Conservation (phyloP, 2,113 vertebrate genomes). For the Lota lota region DNA sequence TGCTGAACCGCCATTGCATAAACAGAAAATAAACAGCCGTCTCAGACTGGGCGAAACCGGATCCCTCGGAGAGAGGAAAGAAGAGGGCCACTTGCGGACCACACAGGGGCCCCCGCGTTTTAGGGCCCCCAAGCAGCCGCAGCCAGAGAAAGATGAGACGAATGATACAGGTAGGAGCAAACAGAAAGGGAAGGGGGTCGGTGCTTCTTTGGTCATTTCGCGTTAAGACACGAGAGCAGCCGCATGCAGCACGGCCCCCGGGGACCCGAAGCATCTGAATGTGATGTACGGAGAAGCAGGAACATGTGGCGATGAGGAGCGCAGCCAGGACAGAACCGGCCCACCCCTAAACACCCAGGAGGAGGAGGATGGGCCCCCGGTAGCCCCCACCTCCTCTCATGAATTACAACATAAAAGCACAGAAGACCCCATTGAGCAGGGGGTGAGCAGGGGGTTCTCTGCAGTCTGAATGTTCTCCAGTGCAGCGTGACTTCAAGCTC, state of each 20-base stretch:
- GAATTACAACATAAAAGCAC: conserved; percentile 63
- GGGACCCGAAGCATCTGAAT: no score
- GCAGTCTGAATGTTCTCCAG: no score
- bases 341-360: conserved; percentile 57
- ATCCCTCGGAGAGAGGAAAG: conserved; percentile 28
- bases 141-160: conserved; percentile 27
- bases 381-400: conserved; percentile 42
- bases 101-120: conserved; percentile 42
- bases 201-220: conserved; percentile 20
- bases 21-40: conserved; percentile 56
- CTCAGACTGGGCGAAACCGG: conserved; percentile 46
- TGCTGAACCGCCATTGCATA: conserved; percentile 50
- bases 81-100: conserved; percentile 11
- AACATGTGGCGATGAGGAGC: conserved; percentile 50
- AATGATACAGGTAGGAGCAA: conserved; percentile 29
- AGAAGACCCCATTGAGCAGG: conserved; percentile 20
- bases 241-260: conserved; percentile 24
- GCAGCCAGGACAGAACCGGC: conserved; percentile 57
- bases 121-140: conserved; percentile 33
- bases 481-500: no score
- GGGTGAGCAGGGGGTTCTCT: no score
- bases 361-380: conserved; percentile 36
- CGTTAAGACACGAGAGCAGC: conserved; percentile 9
- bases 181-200: conserved; percentile 29
- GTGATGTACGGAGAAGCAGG: conserved; percentile 53